Base-by-base conservation (phyloP, 2,797 vertebrate species). In the Pogonophryne albipinna region DNA sequence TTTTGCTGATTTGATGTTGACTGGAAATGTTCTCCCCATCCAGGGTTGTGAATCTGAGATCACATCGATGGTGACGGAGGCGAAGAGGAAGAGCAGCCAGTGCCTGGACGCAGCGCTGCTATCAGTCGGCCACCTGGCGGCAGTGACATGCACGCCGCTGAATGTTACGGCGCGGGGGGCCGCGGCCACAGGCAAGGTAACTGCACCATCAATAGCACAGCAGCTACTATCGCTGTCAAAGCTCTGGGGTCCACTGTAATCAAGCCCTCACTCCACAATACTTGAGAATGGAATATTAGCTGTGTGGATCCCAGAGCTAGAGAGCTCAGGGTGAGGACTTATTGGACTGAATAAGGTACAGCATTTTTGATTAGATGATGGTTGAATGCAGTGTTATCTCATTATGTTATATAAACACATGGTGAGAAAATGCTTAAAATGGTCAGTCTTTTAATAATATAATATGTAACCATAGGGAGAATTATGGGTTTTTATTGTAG, bases 41-140 rank as follows among this genome's bases (percentile, higher is more conserved):
- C 59, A 99, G 98, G 98, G 97, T 0, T 98, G 97, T 79, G 96
- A 96, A 85, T 98, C 96, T 8, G 98, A 99, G 92, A 97, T 99
- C 85, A 92, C 96, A 12, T 96, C 96, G 0, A 96, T 99, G 97
- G 97, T 99, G 82, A 94, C 88, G 9, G 98, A 99, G 87, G 96
- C 97, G 44, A 85, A 85, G 62, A 94, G 85, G 73, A 97, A 97
- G 94, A 94, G 94, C 73, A 85, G 90, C 13, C 89, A 91, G 71
- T 94, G 91, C 64, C 74, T 96, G 73, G 93, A 94, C 45, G 91
- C 90, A 19, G 90, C 93, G 0, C 74, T 96, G 66, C 91, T 93
- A 17, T 71, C 78, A 2, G 79, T 95, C 20, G 94, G 95, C 66
- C 94, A 96, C 74, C 84, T 97, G 82, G 95, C 94, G 7, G 91